Base-by-base conservation (phyloP, 2,888 invertebrate genomes). In the Drosophila recens region DNA sequence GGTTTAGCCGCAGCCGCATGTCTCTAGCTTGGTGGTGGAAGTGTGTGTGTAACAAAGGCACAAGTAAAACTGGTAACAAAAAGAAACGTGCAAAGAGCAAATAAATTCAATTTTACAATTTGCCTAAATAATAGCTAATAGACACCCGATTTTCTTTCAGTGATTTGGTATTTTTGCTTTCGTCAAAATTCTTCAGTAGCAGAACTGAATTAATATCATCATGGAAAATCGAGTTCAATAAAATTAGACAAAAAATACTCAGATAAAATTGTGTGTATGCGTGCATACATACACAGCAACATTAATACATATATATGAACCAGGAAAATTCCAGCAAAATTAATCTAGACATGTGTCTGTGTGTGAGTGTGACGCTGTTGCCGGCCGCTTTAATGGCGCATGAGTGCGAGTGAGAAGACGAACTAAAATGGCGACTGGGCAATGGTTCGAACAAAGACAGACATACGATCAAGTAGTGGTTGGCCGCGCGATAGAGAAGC, bases 141-240 rank as follows among this genome's bases (percentile, higher is more conserved):
- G 5, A 46, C 54, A 38, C 71, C 82, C 75, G 70, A 88, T 71
- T 78, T 72, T 71, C 49, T 77, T 64, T 92, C 91, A 91, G 92
- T 80, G 75, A 64, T 67, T 91, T 92, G 92, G 92, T 92, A 92
- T 91, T 91, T 91, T 79, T 83, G 71, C 59, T 92, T 43, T 93
- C 93, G 80, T 90, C 92, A 92, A 82, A 76, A 66, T 72, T 83
- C 75, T 86, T 93, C 93, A 92, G 93, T 91, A 93, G 93, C 93
- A 93, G 93, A 93, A 93, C 93, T 93, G 92, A 75, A 80, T 78
- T 34, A 38, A 49, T 72, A 77, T 92, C 91, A 91, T 92, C 92
- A 92, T 90, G 53, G 46, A 76, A 79, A 90, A 89, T 80, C 80
- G 74, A 88, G 72, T 49, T 54, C n/a, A 40, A 43, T 48, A 53